Percentiles rank a stretch among this genome's conserved stretches.
phyloP scores from a whole-genome alignment of 1,140 invertebrate genomes.

The Lerema accius region DNA sequence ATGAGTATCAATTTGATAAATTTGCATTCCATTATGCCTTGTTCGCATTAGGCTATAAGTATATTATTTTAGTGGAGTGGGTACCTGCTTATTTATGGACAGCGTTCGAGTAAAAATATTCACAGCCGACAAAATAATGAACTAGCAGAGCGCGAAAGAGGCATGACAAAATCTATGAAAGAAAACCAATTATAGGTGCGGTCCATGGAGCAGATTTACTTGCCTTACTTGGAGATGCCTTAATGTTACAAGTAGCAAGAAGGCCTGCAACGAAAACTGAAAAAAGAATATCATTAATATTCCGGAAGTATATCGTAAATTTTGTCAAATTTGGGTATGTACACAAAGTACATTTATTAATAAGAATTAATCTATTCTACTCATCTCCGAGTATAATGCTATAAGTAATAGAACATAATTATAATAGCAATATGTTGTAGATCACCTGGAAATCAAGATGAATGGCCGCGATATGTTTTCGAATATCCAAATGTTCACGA shows the following conservation, averaged over 20 bases:
- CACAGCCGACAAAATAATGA: no score
- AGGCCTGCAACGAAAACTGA: conserved; percentile 83
- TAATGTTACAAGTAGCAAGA: conserved; percentile 84
- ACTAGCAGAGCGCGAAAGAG: no score
- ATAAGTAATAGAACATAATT: no score
- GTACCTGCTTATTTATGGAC: no score
- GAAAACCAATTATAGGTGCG: conserved; percentile 82
- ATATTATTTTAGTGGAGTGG: no score
- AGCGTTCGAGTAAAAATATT: no score
- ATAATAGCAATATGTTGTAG: conserved; percentile 70
- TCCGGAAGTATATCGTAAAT: conserved; percentile 84
- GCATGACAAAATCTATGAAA: no score
- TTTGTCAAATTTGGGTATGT: conserved; percentile 85
- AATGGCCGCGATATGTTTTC: conserved; percentile 84
- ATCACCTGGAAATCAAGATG: conserved; percentile 80
- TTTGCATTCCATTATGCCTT: no score
- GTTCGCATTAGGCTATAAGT: no score
- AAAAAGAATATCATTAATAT: conserved; percentile 82
- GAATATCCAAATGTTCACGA: conserved; percentile 69
- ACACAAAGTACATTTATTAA: no score
- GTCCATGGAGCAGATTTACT: conserved; percentile 86
- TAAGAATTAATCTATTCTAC: no score
- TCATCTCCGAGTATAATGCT: no score
- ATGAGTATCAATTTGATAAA: background rate
- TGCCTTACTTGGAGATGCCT: conserved; percentile 85